Conservation (phyloP, 2,797 vertebrate genomes). For the Sebastes alutus region DNA sequence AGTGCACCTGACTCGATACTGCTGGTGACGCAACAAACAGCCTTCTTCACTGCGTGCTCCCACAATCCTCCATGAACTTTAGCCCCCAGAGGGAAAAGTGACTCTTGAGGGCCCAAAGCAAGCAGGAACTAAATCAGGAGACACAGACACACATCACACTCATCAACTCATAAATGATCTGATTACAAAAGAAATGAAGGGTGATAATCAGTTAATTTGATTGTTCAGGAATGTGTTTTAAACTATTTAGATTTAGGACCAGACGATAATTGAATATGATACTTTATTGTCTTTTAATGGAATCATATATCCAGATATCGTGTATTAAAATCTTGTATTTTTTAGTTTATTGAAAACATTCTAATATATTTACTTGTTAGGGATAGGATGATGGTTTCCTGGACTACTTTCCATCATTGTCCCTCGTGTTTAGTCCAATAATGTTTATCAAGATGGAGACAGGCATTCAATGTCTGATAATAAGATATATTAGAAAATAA, state of each 20-base stretch:
- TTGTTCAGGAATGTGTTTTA: neutral
- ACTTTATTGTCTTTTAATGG: no score
- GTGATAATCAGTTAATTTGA: neutral
- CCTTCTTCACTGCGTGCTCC: constrained; percentile 62
- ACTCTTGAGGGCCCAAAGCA: constrained; percentile 31
- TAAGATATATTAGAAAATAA: neutral
- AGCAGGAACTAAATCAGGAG: constrained; percentile 2
- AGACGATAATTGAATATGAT: no score
- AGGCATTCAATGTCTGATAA: neutral
- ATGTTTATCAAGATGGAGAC: neutral
- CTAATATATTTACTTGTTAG: neutral
- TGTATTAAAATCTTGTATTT: no score
- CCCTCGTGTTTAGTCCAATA: neutral
- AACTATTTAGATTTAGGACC: no score
- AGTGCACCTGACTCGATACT: constrained; percentile 79
- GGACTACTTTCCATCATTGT: neutral
- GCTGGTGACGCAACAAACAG: constrained; percentile 71
- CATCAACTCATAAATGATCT: neutral
- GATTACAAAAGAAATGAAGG: constrained; percentile 6
- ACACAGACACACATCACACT: neutral
- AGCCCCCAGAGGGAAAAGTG: constrained; percentile 57
- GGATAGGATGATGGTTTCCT: neutral
- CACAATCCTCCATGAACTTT: constrained; percentile 78
- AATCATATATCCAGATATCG: no score
- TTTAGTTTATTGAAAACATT: neutral